These are phyloP conservation scores for Cryptocephalus moraei DNA, from an alignment of 2,888 invertebrate genomes.

Conservation along the genomic window DNA sequence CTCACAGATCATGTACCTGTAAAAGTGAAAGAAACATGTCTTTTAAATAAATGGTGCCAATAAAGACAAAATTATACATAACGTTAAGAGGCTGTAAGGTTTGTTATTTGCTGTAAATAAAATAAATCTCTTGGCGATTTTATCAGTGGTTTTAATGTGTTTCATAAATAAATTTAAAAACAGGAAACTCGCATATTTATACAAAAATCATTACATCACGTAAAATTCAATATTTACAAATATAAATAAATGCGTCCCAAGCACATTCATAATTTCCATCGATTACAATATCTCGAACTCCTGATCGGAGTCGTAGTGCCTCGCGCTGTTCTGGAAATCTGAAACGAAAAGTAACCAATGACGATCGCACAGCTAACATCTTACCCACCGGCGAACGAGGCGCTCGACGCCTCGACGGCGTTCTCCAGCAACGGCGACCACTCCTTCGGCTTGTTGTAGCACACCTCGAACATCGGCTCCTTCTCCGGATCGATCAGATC, in stretches of 20 bases:
- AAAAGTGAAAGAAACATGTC: too few relatives aligned
- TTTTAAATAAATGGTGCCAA: not conserved
- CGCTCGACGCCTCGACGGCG: conserved; percentile 19
- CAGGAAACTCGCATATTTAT: conserved; percentile 1
- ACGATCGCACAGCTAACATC: not conserved
- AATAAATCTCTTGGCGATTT: not conserved
- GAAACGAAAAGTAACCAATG: conserved; percentile 14
- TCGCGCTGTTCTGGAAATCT: conserved; percentile 50
- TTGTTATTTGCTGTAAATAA: conserved; percentile 16
- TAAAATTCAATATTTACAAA: not conserved
- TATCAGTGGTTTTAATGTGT: not conserved
- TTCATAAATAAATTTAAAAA: not conserved
- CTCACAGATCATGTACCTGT: too few relatives aligned
- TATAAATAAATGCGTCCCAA: conserved; percentile 11
- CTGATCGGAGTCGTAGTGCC: conserved; percentile 64
- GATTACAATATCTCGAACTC: conserved; percentile 70
- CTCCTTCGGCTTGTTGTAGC: conserved; percentile 62
- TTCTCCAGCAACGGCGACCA: conserved; percentile 51
- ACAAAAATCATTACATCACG: conserved; percentile 5
- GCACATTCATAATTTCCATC: conserved; percentile 1
- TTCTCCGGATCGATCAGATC: conserved; percentile 57
- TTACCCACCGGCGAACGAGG: conserved; percentile 14
- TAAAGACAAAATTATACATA: not conserved
- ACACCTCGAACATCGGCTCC: conserved; percentile 81
- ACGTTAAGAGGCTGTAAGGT: conserved; percentile 13